phyloP scores from a whole-genome alignment of 2,888 invertebrate species.

The Eristalis arbustorum region DNA sequence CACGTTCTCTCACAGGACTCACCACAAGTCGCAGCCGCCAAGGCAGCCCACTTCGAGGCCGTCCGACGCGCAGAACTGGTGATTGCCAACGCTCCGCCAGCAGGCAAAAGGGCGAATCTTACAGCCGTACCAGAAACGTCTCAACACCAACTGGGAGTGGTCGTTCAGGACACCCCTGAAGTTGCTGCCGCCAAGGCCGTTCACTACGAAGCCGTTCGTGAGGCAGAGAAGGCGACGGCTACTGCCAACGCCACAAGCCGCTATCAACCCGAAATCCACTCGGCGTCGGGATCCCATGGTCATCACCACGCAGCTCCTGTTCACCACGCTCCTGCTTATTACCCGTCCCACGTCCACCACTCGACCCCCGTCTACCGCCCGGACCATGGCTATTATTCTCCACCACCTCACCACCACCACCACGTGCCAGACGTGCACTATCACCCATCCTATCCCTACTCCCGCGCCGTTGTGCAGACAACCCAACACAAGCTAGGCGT shows the following conservation, averaged over 20 bases:
- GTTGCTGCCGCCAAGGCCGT: constrained; percentile 77
- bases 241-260: constrained; percentile 40
- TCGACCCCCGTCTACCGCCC: background rate
- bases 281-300: background rate
- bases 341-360: background rate
- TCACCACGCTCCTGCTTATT: background rate
- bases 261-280: background rate
- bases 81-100: constrained; percentile 68
- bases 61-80: constrained; percentile 76
- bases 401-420: constrained; percentile 10
- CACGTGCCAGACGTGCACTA: background rate
- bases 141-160: constrained; percentile 52
- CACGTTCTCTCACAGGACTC: constrained; percentile 79
- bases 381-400: background rate
- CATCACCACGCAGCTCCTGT: background rate
- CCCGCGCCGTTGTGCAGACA: constrained; percentile 13
- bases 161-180: constrained; percentile 80
- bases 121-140: constrained; percentile 27
- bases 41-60: constrained; percentile 77
- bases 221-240: constrained; percentile 73
- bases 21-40: constrained; percentile 79
- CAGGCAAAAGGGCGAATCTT: background rate
- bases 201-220: constrained; percentile 77
- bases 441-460: background rate
- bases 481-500: constrained; percentile 51